Conservation (phyloP, 2,888 invertebrate species). For the Dryocosmus kuriphilus region DNA sequence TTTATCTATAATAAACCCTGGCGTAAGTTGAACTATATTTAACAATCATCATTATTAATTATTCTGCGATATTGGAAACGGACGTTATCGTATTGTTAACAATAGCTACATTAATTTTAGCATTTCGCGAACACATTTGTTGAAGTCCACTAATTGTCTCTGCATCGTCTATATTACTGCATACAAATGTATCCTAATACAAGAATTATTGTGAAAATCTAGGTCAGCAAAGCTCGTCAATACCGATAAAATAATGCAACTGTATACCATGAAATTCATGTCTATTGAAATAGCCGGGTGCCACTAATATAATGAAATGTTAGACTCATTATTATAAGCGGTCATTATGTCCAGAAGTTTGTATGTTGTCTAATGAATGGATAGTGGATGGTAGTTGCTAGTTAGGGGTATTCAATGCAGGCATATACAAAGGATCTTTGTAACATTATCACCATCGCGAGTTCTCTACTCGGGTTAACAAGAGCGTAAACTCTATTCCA, state of each 20-base stretch:
- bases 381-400: conserved; percentile 15
- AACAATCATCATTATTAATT: conserved; percentile 24
- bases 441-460: conserved; percentile 29
- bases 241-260: background rate
- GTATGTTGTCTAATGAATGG: conserved; percentile 18
- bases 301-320: conserved; percentile 17
- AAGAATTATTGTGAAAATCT: conserved; percentile 7
- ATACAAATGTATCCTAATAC: background rate
- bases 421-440: conserved; percentile 35
- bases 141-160: background rate
- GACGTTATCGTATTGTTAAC: conserved; percentile 21
- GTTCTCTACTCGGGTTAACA: conserved; percentile 36
- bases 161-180: background rate
- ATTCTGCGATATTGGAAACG: background rate
- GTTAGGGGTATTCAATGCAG: conserved; percentile 27
- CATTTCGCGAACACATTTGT: background rate
- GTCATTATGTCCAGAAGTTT: conserved; percentile 19
- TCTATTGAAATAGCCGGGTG: conserved; percentile 9
- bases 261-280: background rate
- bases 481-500: conserved; percentile 27
- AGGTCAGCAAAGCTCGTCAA: background rate
- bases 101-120: conserved; percentile 9
- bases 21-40: background rate
- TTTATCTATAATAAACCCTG: background rate
- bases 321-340: conserved; percentile 25